Evolutionary conservation across 2,113 vertebrate species (phyloP).

Genomic region (Percina caprodes): DNA sequence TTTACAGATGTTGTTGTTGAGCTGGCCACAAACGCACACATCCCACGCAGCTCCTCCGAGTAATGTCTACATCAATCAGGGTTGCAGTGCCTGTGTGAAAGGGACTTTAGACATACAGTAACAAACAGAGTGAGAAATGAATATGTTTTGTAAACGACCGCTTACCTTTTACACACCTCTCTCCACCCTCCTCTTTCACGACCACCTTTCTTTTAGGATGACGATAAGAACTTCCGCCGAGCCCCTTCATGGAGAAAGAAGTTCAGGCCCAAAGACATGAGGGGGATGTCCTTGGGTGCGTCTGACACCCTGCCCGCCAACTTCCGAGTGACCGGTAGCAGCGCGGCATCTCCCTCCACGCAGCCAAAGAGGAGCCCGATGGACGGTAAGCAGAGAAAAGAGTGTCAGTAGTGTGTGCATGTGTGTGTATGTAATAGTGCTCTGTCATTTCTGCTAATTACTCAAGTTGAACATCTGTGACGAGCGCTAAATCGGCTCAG

Average conservation of each 20-base stretch:
- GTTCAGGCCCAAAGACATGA: slow-evolving; percentile 96
- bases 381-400: slow-evolving; percentile 87
- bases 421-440: neutral
- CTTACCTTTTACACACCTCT: neutral
- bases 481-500: neutral
- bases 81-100: no score
- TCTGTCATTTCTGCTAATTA: neutral
- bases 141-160: no score
- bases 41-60: no score
- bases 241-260: slow-evolving; percentile 99
- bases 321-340: slow-evolving; percentile 91
- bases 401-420: neutral
- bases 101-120: no score
- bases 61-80: no score
- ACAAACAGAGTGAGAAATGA: neutral
- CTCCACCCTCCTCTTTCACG: neutral
- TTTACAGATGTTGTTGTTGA: no score
- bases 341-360: slow-evolving; percentile 89
- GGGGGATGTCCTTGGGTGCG: slow-evolving; percentile 89
- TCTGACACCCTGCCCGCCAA: slow-evolving; percentile 96
- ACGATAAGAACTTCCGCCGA: slow-evolving; percentile 96
- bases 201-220: slow-evolving; percentile 83
- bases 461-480: neutral
- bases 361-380: slow-evolving; percentile 97
- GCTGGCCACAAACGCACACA: no score